These are phyloP conservation scores for Sander vitreus DNA, from an alignment of 2,113 vertebrate genomes.

Conservation along the genomic window DNA sequence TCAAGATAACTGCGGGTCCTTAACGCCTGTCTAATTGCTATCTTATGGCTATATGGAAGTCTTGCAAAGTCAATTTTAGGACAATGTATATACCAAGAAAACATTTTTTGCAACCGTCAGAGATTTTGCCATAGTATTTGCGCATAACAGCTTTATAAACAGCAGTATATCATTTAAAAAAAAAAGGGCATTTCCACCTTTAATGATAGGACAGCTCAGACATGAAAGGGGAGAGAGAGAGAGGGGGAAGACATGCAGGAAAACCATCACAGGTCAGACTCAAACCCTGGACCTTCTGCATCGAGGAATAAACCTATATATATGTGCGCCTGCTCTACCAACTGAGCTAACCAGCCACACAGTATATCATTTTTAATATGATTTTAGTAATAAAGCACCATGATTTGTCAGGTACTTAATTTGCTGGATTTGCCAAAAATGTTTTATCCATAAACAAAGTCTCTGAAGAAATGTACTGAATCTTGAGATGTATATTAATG, in stretches of 20 bases:
- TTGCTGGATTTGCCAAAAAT: not conserved
- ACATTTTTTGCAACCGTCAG: too few relatives aligned
- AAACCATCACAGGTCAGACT: too few relatives aligned
- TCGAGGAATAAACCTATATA: too few relatives aligned
- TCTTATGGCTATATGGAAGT: not conserved
- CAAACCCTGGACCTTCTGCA: too few relatives aligned
- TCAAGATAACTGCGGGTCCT: not conserved
- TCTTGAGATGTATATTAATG: not conserved
- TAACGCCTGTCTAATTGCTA: not conserved
- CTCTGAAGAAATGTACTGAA: not conserved
- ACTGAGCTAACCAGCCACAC: too few relatives aligned
- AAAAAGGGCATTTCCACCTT: too few relatives aligned
- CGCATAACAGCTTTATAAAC: not conserved
- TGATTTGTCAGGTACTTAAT: not conserved
- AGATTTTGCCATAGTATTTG: too few relatives aligned
- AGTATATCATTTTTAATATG: not conserved
- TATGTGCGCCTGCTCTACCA: too few relatives aligned
- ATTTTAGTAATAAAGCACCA: not conserved
- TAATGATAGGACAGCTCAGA: too few relatives aligned
- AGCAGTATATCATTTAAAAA: not conserved
- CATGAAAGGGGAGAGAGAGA: too few relatives aligned
- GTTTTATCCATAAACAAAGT: not conserved
- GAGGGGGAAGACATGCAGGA: too few relatives aligned
- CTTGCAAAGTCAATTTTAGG: not conserved
- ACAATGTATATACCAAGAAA: too few relatives aligned